A percentile compares a stretch with the other conserved stretches of the same genome.
phyloP scores from a whole-genome alignment of 2,888 invertebrate species.

The Drosophila meridionalis region DNA sequence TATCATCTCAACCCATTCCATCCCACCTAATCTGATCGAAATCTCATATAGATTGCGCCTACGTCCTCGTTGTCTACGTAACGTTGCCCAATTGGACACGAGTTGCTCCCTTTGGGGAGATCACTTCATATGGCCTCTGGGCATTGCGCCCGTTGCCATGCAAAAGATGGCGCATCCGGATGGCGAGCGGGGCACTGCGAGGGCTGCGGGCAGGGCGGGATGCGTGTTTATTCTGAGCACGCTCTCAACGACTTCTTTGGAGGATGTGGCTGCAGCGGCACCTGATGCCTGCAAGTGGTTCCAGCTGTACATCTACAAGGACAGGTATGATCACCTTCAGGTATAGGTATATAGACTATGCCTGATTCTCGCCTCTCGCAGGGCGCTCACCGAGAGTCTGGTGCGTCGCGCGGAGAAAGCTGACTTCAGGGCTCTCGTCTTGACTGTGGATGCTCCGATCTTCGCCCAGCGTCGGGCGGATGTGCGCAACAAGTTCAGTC shows the following conservation, averaged over 20 bases:
- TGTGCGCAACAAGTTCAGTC: constrained; percentile 91
- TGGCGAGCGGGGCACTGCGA: constrained; percentile 93
- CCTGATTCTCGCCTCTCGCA: constrained; percentile 80
- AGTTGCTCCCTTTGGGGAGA: constrained; percentile 88
- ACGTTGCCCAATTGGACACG: constrained; percentile 89
- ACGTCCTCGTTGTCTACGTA: constrained; percentile 91
- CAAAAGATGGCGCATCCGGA: constrained; percentile 95
- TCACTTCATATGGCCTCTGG: constrained; percentile 90
- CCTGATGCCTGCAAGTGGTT: constrained; percentile 94
- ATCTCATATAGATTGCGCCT: constrained; percentile 87
- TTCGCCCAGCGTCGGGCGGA: constrained; percentile 94
- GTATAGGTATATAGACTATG: not conserved
- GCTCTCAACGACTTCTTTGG: constrained; percentile 93
- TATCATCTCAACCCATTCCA: too few species aligned
- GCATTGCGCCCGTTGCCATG: constrained; percentile 95
- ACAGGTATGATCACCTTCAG: constrained; percentile 86
- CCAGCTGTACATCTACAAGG: constrained; percentile 95
- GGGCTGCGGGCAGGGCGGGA: constrained; percentile 91
- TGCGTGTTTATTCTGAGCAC: constrained; percentile 94
- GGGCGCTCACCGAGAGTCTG: constrained; percentile 88
- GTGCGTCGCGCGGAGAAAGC: constrained; percentile 91
- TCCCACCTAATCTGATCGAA: too few species aligned
- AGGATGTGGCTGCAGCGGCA: constrained; percentile 92
- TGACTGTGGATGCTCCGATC: constrained; percentile 95
- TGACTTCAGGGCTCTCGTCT: constrained; percentile 94